phyloP scores from a whole-genome alignment of 1,140 invertebrate genomes.

The Euglossa dilemma region DNA sequence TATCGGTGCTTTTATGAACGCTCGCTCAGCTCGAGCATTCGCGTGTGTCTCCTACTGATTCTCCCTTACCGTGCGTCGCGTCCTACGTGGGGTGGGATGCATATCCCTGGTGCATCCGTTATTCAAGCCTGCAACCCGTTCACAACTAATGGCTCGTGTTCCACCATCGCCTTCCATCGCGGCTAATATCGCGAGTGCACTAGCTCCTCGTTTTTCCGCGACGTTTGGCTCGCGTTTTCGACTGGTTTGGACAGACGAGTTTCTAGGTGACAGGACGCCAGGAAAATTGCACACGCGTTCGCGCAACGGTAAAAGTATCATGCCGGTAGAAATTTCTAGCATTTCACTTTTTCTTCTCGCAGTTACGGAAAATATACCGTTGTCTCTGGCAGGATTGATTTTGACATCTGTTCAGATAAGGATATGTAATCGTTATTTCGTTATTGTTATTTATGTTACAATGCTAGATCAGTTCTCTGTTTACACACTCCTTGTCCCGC shows the following conservation, averaged over 20 bases:
- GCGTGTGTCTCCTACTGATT: neutral
- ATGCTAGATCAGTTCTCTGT: too few relatives aligned
- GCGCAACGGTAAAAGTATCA: neutral
- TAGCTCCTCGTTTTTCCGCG: neutral
- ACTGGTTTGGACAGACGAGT: neutral
- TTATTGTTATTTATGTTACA: too few relatives aligned
- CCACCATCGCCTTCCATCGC: neutral
- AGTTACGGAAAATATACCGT: too few relatives aligned
- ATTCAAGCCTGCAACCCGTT: conserved; percentile 4
- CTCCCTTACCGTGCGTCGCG: conserved; percentile 1
- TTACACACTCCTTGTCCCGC: too few relatives aligned
- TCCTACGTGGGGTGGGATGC: neutral
- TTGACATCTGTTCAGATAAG: too few relatives aligned
- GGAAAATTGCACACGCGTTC: neutral
- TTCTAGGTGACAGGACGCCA: neutral
- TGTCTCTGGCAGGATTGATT: too few relatives aligned
- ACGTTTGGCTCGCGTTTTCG: neutral
- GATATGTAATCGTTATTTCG: too few relatives aligned
- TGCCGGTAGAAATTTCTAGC: neutral
- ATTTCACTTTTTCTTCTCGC: too few relatives aligned
- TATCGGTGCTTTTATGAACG: conserved; percentile 32
- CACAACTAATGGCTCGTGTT: neutral
- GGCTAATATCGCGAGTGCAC: conserved; percentile 36
- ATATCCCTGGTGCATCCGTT: conserved; percentile 4
- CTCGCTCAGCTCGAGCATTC: neutral